Percentiles rank a stretch among this genome's conserved stretches.
These are phyloP conservation scores for Choloepus hoffmanni DNA, from an alignment of 2,113 vertebrate genomes.

Conservation along the genomic window DNA sequence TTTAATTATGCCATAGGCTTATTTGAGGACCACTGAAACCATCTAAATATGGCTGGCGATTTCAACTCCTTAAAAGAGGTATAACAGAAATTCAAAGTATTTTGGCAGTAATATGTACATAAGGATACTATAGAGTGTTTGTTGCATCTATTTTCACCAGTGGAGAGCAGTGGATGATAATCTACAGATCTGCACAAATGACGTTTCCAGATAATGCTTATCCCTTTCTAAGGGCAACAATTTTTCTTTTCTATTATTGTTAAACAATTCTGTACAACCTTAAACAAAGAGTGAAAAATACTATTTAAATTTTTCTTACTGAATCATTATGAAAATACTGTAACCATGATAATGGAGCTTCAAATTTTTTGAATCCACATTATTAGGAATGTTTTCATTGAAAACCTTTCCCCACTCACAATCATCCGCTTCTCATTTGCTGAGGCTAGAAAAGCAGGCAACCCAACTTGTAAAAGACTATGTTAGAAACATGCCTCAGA, in stretches of 20 bases:
- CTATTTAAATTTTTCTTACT: conserved; percentile 22
- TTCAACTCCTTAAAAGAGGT: neutral
- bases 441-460: neutral
- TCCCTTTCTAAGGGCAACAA: neutral
- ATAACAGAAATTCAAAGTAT: neutral
- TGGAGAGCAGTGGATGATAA: neutral
- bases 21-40: neutral
- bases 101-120: neutral
- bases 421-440: neutral
- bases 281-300: conserved; percentile 25
- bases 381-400: neutral
- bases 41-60: neutral
- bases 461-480: neutral
- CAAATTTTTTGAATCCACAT: neutral
- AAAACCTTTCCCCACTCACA: neutral
- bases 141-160: neutral
- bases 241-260: neutral
- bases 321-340: conserved; percentile 41
- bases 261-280: neutral
- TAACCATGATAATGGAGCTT: neutral
- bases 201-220: neutral
- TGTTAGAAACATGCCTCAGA: neutral
- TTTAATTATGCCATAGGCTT: neutral
- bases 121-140: neutral
- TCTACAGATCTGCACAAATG: neutral